Evolutionary conservation across 1,140 invertebrate genomes (phyloP), one percentile per base, ranked within the genome.

Genomic region (Cyclina sinensis): DNA sequence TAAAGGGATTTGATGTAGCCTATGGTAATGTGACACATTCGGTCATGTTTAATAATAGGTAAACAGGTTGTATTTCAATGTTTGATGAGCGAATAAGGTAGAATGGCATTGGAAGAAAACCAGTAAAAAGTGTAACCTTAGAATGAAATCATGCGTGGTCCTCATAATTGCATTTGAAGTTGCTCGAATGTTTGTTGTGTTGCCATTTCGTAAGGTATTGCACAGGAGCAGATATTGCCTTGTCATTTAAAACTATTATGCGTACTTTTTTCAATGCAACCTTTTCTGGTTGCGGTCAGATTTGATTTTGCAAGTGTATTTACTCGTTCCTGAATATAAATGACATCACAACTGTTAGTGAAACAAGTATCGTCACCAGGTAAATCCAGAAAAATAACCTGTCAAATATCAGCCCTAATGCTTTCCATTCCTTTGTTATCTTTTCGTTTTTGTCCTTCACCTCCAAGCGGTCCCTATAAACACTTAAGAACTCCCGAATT

Each of bases 341-440:
- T 7, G 94, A 93, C 86, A 95, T 91, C 51, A 96, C 92, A 21
- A 94, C 92, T 30, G 92, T 91, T 83, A 95, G 82, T 11, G 95
- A 95, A 14, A 94, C 93, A n/a, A 95, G 91, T 51, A 95, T 95
- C 27, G 94, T 93, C 32, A 93, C 89, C 24, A 96, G 68, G 82
- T 96, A 96, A 30, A 95, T 86, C 70, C 95, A 91, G 91, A 96
- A 96, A 78, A 96, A 95, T 30, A 95, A 92, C 68, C 95, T 85
- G 89, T 96, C 95, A 81, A 96, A 92, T 46, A 95, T 93, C 11
- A 96, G 89, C 0, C 95, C 95, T 7, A 95, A 90, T 32, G 94
- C 93, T 88, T 95, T 94, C 95, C 95, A 96, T 74, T 96, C 95
- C 39, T 92, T 94, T 12, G 92, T 92, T 21, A 95, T 89, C 82